Conservation (phyloP, 2,797 vertebrate species). For the Sebastes paucispinis region DNA sequence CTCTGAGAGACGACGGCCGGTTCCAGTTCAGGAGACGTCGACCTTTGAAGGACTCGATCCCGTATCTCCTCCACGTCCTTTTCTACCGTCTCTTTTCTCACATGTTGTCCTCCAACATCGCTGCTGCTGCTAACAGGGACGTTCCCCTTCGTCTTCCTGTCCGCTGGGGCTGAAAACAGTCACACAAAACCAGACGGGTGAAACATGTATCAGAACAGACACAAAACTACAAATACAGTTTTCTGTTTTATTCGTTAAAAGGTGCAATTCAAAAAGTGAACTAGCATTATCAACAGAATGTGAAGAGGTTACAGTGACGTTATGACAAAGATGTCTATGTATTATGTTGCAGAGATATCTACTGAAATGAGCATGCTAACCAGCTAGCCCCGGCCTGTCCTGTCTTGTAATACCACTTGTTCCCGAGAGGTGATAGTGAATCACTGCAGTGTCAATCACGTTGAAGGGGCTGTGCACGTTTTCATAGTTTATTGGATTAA, state of each 20-base stretch:
- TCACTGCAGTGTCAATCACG: too few relatives aligned
- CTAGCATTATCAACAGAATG: too few relatives aligned
- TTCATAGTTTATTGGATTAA: too few relatives aligned
- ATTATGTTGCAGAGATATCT: too few relatives aligned
- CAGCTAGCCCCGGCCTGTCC: too few relatives aligned
- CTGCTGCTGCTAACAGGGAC: neutral
- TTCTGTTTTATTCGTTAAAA: neutral
- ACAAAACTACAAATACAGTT: neutral
- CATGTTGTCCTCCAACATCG: neutral
- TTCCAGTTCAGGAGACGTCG: slow-evolving; percentile 17
- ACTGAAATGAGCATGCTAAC: too few relatives aligned
- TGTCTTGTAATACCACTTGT: too few relatives aligned
- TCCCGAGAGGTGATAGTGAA: too few relatives aligned
- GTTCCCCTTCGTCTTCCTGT: neutral
- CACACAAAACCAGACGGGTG: neutral
- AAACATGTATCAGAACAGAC: neutral
- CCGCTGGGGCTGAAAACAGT: slow-evolving; percentile 13
- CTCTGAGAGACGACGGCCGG: neutral
- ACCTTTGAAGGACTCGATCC: neutral
- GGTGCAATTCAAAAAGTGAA: too few relatives aligned
- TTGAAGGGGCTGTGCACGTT: too few relatives aligned
- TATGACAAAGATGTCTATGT: too few relatives aligned
- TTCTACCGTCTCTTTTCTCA: neutral
- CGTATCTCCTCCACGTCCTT: slow-evolving; percentile 34
- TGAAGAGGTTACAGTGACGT: too few relatives aligned